Percentiles rank a stretch among this genome's conserved stretches.
These are phyloP conservation scores for Aspidiotus rigidus DNA, from an alignment of 2,888 invertebrate species.

Conservation along the genomic window DNA sequence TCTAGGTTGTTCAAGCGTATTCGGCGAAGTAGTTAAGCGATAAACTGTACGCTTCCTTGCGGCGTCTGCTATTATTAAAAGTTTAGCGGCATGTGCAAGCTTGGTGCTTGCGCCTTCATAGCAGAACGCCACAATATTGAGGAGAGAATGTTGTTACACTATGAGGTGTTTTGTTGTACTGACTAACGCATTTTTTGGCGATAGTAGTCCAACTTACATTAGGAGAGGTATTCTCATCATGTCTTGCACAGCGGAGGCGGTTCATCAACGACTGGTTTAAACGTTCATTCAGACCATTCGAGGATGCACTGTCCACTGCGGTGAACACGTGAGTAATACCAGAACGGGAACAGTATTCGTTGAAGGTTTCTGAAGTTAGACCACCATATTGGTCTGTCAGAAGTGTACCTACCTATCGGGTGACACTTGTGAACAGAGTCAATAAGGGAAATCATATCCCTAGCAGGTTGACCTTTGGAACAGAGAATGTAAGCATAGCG, in stretches of 20 bases:
- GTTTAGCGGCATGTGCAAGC: no score
- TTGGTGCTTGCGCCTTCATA: no score
- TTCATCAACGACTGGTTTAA: slow-evolving; percentile 9
- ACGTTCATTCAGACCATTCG: slow-evolving; percentile 12
- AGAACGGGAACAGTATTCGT: neutral
- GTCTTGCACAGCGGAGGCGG: neutral
- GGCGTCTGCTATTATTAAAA: no score
- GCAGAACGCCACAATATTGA: no score
- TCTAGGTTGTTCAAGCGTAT: no score
- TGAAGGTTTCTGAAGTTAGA: slow-evolving; percentile 7
- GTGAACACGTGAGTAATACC: slow-evolving; percentile 11
- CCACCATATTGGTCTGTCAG: slow-evolving; percentile 1
- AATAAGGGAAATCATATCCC: neutral
- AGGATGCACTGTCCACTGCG: slow-evolving; percentile 14
- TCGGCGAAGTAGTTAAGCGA: no score
- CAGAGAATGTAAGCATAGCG: slow-evolving; percentile 6
- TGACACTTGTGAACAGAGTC: slow-evolving; percentile 7
- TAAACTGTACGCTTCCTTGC: no score
- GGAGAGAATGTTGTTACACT: neutral
- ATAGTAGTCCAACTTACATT: slow-evolving; percentile 9
- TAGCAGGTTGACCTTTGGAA: neutral
- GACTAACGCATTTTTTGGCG: slow-evolving; percentile 9
- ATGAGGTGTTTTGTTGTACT: slow-evolving; percentile 14
- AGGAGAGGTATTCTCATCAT: neutral
- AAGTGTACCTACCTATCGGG: slow-evolving; percentile 6